These are phyloP conservation scores for Corythornis cristatus DNA, from an alignment of 2,113 vertebrate species.

Conservation along the genomic window DNA sequence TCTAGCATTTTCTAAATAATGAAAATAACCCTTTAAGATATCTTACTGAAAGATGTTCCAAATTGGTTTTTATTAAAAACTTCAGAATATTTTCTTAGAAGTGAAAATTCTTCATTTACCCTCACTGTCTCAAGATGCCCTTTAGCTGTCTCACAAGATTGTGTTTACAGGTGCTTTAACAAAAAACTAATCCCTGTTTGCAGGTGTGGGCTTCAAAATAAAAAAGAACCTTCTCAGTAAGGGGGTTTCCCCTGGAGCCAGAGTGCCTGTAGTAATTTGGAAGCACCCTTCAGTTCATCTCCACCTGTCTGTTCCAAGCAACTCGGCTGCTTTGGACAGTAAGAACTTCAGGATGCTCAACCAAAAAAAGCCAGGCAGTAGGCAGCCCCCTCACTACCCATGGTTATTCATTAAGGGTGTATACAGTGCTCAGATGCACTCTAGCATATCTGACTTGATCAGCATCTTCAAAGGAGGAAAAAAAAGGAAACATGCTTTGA, in stretches of 20 bases:
- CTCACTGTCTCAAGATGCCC: background rate
- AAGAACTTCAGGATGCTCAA: background rate
- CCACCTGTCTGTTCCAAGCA: background rate
- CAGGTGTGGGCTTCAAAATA: background rate
- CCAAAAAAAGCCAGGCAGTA: background rate
- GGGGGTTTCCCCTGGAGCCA: background rate
- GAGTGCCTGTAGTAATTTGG: background rate
- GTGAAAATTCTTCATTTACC: background rate
- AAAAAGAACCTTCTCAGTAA: conserved; percentile 62
- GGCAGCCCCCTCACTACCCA: background rate
- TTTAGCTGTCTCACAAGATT: too few relatives aligned
- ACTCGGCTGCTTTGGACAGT: background rate
- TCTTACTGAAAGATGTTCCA: background rate
- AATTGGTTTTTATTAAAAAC: background rate
- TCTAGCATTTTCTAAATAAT: background rate
- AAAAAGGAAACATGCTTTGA: background rate
- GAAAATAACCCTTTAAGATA: background rate
- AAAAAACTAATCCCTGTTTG: background rate
- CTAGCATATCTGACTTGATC: background rate
- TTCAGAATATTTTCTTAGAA: background rate
- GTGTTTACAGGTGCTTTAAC: too few relatives aligned
- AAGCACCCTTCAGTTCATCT: background rate
- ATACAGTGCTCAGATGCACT: background rate
- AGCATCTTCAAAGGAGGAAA: background rate
- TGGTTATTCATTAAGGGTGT: background rate